Evolutionary conservation across 2,888 invertebrate genomes (phyloP).

Genomic region (Caenorhabditis macrosperma): DNA sequence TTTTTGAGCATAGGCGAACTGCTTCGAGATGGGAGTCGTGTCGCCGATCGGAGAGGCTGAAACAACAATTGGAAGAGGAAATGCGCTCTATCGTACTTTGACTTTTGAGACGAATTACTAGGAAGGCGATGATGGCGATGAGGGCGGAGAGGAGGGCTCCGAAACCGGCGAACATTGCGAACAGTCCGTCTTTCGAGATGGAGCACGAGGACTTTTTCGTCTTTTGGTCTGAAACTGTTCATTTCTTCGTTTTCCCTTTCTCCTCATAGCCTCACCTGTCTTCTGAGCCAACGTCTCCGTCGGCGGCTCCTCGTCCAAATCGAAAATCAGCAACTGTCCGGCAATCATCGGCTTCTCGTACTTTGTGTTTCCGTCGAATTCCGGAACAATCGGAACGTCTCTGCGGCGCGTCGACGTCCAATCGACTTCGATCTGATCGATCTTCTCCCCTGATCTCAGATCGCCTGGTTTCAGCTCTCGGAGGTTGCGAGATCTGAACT

Average conservation of each 20-base stretch:
- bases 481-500: conserved; percentile 37
- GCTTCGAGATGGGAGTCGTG: conserved; percentile 39
- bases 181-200: conserved; percentile 23
- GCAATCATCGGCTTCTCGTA: conserved; percentile 72
- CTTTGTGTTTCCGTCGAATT: conserved; percentile 16
- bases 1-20: conserved; percentile 45
- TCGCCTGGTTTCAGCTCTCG: conserved; percentile 54
- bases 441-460: conserved; percentile 66
- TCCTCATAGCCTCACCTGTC: conserved; percentile 1
- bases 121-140: conserved; percentile 34
- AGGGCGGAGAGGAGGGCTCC: conserved; percentile 47
- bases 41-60: conserved; percentile 41
- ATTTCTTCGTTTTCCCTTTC: neutral
- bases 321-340: conserved; percentile 79
- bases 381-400: conserved; percentile 66
- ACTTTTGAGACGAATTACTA: conserved; percentile 35
- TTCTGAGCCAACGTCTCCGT: conserved; percentile 17
- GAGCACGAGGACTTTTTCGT: conserved; percentile 24
- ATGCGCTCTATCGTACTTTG: conserved; percentile 15
- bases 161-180: conserved; percentile 36
- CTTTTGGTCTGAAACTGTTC: conserved; percentile 4
- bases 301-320: conserved; percentile 80
- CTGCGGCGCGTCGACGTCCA: conserved; percentile 72
- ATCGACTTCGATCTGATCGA: conserved; percentile 72
- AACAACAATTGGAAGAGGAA: conserved; percentile 2